Percentiles rank a stretch among this genome's conserved stretches.
Evolutionary conservation across 2,113 vertebrate genomes (phyloP).

Genomic region (Phrynosoma blainvillii): DNA sequence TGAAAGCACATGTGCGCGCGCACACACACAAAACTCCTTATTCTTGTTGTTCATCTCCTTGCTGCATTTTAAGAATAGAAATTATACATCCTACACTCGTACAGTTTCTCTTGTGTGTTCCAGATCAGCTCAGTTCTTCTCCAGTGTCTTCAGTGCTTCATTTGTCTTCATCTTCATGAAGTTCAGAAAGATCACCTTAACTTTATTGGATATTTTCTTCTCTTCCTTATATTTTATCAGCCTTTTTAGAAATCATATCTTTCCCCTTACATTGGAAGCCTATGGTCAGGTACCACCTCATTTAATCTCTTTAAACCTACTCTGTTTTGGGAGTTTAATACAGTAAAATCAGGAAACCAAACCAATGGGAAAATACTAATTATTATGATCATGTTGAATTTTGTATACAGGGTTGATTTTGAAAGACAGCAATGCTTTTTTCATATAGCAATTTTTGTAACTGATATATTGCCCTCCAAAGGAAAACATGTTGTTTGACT

Average conservation of each 20-base stretch:
- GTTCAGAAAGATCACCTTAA: neutral
- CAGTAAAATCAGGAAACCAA: neutral
- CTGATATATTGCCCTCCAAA: neutral
- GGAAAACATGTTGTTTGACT: neutral
- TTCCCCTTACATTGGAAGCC: neutral
- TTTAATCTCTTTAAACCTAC: neutral
- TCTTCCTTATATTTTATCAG: neutral
- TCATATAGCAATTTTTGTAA: no score
- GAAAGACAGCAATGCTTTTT: neutral
- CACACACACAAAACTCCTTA: no score
- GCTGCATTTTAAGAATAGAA: neutral
- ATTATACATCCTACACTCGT: neutral
- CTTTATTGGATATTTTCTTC: neutral
- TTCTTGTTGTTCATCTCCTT: neutral
- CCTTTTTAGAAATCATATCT: neutral
- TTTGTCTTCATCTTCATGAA: slow-evolving; percentile 4
- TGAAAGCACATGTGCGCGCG: no score
- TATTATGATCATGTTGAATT: neutral
- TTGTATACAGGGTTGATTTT: neutral
- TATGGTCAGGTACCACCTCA: no score
- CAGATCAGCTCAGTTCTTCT: neutral
- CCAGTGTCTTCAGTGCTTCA: neutral
- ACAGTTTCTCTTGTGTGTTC: neutral
- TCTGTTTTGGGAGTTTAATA: neutral
- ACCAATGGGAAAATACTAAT: slow-evolving; percentile 38